Conservation (phyloP, 1,140 invertebrate species). For the Ceratosolen solmsi region DNA sequence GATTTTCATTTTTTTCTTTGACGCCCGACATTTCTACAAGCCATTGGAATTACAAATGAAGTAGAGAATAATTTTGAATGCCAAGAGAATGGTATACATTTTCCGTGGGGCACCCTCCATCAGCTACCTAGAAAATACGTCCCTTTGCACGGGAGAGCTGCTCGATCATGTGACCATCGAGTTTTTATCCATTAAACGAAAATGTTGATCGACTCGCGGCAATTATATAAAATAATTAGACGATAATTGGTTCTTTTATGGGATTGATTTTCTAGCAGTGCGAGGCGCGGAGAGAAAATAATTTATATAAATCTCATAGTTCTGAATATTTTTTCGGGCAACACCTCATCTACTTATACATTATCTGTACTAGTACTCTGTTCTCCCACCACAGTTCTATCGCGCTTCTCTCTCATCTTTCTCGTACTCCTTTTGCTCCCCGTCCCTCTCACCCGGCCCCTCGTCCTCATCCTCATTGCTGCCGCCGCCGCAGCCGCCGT, state of each 20-base stretch:
- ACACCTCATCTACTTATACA: slow-evolving; percentile 42
- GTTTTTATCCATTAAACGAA: neutral
- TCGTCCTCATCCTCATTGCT: neutral
- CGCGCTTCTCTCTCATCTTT: neutral
- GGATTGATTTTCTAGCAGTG: neutral
- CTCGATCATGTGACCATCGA: slow-evolving; percentile 3
- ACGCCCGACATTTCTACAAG: neutral
- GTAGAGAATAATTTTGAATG: slow-evolving; percentile 7
- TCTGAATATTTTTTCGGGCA: slow-evolving; percentile 29
- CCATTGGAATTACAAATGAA: neutral
- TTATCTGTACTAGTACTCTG: slow-evolving; percentile 28
- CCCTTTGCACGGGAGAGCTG: neutral
- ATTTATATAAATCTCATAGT: neutral
- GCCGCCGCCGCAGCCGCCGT: no score
- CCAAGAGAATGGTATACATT: neutral
- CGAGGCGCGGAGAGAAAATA: neutral
- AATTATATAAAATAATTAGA: neutral
- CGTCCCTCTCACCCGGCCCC: neutral
- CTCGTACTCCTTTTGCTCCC: neutral
- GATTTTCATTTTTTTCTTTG: neutral
- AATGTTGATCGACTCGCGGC: neutral
- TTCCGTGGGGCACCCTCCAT: neutral
- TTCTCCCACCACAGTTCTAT: slow-evolving; percentile 6
- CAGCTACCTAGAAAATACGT: slow-evolving; percentile 15
- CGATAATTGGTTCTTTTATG: neutral